These are phyloP conservation scores for Camponotus floridanus DNA, from an alignment of 1,140 invertebrate genomes.

Conservation along the genomic window DNA sequence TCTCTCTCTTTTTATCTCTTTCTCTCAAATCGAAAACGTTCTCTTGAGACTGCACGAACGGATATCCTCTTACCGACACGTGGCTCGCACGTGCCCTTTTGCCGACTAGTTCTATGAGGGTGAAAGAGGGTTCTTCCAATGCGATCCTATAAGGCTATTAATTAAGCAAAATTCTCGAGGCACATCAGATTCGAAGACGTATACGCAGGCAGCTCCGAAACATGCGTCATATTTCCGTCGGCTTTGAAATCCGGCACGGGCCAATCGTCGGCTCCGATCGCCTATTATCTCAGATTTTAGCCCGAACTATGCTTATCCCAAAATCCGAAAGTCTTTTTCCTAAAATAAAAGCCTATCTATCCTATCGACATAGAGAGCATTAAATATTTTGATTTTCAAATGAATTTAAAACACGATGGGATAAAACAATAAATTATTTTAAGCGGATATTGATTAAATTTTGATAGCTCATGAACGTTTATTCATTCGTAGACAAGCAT, in stretches of 20 bases:
- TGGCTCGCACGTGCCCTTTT: conserved; percentile 83
- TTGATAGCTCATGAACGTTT: too few species aligned
- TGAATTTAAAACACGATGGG: background rate
- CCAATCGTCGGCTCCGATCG: conserved; percentile 57
- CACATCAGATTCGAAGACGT: conserved; percentile 77
- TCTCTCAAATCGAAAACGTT: conserved; percentile 60
- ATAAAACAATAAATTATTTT: too few species aligned
- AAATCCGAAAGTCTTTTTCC: conserved; percentile 21
- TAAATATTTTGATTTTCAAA: background rate
- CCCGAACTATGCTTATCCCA: conserved; percentile 8
- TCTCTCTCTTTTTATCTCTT: conserved; percentile 32
- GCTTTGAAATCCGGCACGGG: conserved; percentile 70
- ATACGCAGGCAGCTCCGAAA: conserved; percentile 40
- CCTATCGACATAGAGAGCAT: background rate
- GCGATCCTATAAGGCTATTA: conserved; percentile 80
- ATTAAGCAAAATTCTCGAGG: conserved; percentile 83
- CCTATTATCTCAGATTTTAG: conserved; percentile 52
- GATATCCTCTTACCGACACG: conserved; percentile 86
- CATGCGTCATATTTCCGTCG: conserved; percentile 51
- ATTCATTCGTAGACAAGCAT: too few species aligned
- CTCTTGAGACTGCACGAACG: conserved; percentile 74
- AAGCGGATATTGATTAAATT: too few species aligned
- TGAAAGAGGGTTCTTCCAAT: conserved; percentile 60
- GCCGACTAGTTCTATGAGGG: conserved; percentile 68
- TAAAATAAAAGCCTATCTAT: background rate